A percentile compares a stretch with the other conserved stretches of the same genome.
phyloP scores from a whole-genome alignment of 2,888 invertebrate genomes.

The Chrysotoxum bicinctum region DNA sequence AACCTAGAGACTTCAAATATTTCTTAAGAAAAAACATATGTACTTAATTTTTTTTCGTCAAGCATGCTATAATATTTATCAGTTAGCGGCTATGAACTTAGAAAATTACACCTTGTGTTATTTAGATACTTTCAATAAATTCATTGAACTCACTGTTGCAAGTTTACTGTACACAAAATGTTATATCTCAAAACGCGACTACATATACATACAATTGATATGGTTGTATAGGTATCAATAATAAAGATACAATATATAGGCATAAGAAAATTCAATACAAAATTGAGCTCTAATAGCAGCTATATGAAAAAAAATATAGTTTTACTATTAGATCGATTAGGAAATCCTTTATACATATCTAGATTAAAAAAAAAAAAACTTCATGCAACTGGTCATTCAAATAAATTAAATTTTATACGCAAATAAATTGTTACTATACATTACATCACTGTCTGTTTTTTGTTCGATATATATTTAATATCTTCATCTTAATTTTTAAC shows the following conservation, averaged over 20 bases:
- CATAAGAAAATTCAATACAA: slow-evolving; percentile 11
- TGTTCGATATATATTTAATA: slow-evolving; percentile 27
- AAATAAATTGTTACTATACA: slow-evolving; percentile 48
- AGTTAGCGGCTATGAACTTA: not conserved
- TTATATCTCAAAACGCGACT: not conserved
- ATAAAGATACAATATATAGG: not conserved
- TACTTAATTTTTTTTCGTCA: too few species aligned
- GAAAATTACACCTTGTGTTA: not conserved
- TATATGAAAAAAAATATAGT: slow-evolving; percentile 17
- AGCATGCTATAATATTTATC: too few species aligned
- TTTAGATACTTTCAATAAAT: not conserved
- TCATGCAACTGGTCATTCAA: slow-evolving; percentile 69
- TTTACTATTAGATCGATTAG: slow-evolving; percentile 19
- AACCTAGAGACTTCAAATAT: too few species aligned
- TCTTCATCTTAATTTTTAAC: slow-evolving; percentile 21
- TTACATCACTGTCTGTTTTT: slow-evolving; percentile 54
- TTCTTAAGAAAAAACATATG: too few species aligned
- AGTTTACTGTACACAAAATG: not conserved
- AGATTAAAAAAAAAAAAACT: slow-evolving; percentile 23
- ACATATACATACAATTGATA: not conserved
- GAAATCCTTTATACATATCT: not conserved
- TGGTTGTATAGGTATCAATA: not conserved
- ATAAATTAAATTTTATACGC: slow-evolving; percentile 32
- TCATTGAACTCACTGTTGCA: not conserved
- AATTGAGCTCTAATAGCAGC: slow-evolving; percentile 30